Percentiles rank a stretch among this genome's conserved stretches.
These are phyloP conservation scores for Drosophila athabasca DNA, from an alignment of 1,140 invertebrate species.

Conservation along the genomic window DNA sequence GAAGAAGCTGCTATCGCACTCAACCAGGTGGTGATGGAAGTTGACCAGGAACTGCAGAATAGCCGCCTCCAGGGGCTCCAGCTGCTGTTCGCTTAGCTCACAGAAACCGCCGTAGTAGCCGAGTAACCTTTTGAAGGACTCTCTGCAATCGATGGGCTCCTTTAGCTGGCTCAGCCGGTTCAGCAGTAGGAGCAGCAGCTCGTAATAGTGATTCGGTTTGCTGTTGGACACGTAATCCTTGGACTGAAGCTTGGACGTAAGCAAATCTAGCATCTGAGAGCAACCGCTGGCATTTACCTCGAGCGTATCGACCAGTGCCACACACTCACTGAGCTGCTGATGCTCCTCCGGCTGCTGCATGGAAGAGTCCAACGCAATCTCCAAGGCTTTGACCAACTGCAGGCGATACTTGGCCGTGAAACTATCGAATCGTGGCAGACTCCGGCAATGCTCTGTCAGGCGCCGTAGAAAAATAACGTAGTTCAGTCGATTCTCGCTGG, in stretches of 20 bases:
- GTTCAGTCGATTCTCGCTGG: conserved; percentile 42
- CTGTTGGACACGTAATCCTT: conserved; percentile 43
- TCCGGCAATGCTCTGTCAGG: conserved; percentile 54
- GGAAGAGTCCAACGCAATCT: conserved; percentile 48
- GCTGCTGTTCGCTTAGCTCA: conserved; percentile 72
- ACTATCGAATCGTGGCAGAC: conserved; percentile 44
- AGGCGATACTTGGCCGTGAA: conserved; percentile 60
- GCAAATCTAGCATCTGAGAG: conserved; percentile 56
- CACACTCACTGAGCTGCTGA: conserved; percentile 55
- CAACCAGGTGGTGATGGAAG: conserved; percentile 85
- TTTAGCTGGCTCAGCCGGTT: conserved; percentile 53
- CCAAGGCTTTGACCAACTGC: conserved; percentile 68
- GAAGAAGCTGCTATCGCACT: conserved; percentile 84
- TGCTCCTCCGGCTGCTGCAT: conserved; percentile 15
- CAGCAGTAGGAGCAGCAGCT: conserved; percentile 57
- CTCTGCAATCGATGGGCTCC: conserved; percentile 51
- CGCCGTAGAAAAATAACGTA: conserved; percentile 64
- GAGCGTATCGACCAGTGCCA: conserved; percentile 62
- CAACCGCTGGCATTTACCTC: conserved; percentile 62
- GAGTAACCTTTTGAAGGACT: conserved; percentile 48
- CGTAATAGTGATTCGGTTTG: conserved; percentile 59
- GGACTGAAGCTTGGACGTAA: conserved; percentile 48
- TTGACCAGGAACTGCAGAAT: conserved; percentile 85
- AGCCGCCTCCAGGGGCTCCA: conserved; percentile 85
- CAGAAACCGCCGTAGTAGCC: conserved; percentile 46